A percentile compares a stretch with the other conserved stretches of the same genome.
Evolutionary conservation across 2,113 vertebrate species (phyloP).

Genomic region (Lanius collurio): DNA sequence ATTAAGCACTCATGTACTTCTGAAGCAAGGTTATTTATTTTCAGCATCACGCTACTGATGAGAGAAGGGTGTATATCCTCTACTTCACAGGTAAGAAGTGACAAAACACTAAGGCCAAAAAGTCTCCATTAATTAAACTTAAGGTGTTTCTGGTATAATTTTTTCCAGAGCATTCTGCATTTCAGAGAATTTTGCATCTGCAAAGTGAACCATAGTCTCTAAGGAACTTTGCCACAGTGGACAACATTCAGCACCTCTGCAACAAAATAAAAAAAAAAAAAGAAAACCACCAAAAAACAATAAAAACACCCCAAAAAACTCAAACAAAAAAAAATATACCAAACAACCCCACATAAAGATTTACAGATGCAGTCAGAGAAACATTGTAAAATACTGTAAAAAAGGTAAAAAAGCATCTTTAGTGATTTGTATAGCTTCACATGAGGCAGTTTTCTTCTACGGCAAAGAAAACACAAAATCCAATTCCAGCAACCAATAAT

Average conservation of each 20-base stretch:
- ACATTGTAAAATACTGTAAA: not conserved
- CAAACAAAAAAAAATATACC: not conserved
- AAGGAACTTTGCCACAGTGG: not conserved
- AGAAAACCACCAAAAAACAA: accelerated
- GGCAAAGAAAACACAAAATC: not conserved
- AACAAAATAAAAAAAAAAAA: not conserved
- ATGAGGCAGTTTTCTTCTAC: not conserved
- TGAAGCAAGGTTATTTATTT: not conserved
- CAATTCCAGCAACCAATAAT: not conserved
- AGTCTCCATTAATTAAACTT: not conserved
- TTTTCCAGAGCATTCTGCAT: not conserved
- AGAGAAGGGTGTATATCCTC: not conserved
- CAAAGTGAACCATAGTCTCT: not conserved
- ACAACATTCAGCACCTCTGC: not conserved
- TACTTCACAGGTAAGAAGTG: not conserved
- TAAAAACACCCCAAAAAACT: not conserved
- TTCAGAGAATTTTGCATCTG: not conserved
- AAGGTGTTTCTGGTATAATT: not conserved
- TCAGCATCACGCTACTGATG: not conserved
- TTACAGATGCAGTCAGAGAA: not conserved
- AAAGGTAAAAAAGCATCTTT: not conserved
- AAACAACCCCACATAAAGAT: not conserved
- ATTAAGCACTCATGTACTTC: not conserved
- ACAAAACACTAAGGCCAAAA: not conserved
- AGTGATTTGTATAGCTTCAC: not conserved